These are phyloP conservation scores for Phortica okadai DNA, from an alignment of 2,888 invertebrate genomes.

Conservation along the genomic window DNA sequence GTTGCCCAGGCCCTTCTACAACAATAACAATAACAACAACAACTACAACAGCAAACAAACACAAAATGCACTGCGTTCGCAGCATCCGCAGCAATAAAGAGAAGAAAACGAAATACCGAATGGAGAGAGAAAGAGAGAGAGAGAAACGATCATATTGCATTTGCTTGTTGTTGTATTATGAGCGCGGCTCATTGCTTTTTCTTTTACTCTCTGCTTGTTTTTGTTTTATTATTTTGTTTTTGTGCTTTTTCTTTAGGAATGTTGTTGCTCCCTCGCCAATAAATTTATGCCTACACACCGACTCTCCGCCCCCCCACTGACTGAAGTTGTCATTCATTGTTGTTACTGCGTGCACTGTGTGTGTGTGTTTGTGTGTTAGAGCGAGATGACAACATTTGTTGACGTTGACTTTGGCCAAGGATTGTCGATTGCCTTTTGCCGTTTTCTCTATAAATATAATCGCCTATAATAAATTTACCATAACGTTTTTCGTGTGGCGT, in stretches of 20 bases:
- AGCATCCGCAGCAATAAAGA: not conserved
- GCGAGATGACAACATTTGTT: too few relatives aligned
- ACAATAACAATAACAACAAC: slow-evolving; percentile 24
- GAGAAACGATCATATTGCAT: slow-evolving; percentile 1
- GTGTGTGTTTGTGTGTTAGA: too few relatives aligned
- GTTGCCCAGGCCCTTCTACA: slow-evolving; percentile 10
- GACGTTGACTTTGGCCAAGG: too few relatives aligned
- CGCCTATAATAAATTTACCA: not conserved
- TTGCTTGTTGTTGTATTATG: not conserved
- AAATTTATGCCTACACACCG: not conserved
- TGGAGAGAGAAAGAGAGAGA: not conserved
- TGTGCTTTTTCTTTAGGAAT: not conserved
- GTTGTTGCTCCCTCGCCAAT: not conserved
- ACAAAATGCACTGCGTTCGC: not conserved
- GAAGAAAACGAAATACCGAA: not conserved
- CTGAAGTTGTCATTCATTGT: too few relatives aligned
- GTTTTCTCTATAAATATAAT: slow-evolving; percentile 4
- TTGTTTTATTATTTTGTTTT: not conserved
- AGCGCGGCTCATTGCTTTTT: not conserved
- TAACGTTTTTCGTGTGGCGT: not conserved
- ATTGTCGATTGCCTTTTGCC: not conserved
- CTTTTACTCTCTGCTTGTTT: not conserved
- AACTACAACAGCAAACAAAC: slow-evolving; percentile 7
- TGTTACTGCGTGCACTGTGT: too few relatives aligned
- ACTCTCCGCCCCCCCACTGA: too few relatives aligned